Conservation (phyloP, 2,888 invertebrate species). For the Crossocerus cetratus region DNA sequence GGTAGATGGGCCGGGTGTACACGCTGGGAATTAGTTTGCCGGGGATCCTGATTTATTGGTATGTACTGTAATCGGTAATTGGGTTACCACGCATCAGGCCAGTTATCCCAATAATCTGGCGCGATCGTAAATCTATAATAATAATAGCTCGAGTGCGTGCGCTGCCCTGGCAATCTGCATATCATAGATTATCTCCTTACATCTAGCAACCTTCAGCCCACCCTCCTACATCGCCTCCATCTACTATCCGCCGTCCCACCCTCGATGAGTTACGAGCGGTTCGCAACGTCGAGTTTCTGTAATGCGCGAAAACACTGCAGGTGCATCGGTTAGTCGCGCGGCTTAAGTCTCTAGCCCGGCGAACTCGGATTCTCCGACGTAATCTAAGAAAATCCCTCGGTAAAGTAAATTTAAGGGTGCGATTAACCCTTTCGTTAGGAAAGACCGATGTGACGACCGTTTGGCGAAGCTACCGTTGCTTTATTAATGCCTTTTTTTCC, state of each 20-base stretch:
- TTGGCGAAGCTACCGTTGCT: no score
- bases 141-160: conserved; percentile 21
- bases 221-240: no score
- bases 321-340: background rate
- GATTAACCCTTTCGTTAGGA: no score
- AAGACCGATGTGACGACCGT: no score
- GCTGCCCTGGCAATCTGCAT: conserved; percentile 20
- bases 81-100: conserved; percentile 46
- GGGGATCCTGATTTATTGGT: conserved; percentile 51
- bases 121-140: conserved; percentile 51
- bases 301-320: background rate
- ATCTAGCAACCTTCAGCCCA: background rate
- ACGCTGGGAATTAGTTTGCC: conserved; percentile 43
- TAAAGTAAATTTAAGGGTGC: no score
- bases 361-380: background rate
- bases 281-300: background rate
- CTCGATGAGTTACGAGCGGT: background rate
- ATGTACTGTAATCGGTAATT: conserved; percentile 50
- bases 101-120: conserved; percentile 46
- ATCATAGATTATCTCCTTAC: conserved; percentile 1
- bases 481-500: no score
- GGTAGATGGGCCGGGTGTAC: background rate
- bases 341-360: background rate
- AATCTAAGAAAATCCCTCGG: no score
- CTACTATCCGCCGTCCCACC: background rate